Base-by-base conservation (phyloP, 2,888 invertebrate genomes). In the Pterobdella sp. region DNA sequence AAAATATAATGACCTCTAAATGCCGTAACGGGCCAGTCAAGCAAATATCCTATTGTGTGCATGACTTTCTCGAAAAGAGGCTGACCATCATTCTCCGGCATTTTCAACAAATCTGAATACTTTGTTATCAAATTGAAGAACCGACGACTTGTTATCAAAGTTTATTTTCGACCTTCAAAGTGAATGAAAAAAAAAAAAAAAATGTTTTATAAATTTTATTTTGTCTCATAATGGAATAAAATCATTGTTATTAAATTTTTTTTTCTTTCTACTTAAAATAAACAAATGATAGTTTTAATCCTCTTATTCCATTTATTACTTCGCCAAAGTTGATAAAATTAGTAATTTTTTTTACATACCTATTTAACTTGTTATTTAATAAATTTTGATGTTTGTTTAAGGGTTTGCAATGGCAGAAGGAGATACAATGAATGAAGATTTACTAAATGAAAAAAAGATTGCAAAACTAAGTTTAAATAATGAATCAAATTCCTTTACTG, bases 1-100 rank as follows among this genome's bases (percentile, higher is more conserved):
- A n/a, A n/a, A n/a, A n/a, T n/a, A 56, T 14, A 56, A 56, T 56
- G 60, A 56, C 60, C 60, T 56, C 60, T 56, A 22, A 56, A 56
- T 22, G 60, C n/a, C 3, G 60, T 56, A 4, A 56, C 60, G 18
- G 60, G 60, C 60, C 60, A 56, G 60, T 56, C 60, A 22, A 56
- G 4, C 4, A 56, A 26, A n/a, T 18, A 56, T 22, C 60, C 60
- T 26, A 56, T 22, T 14, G 60, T 56, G 4, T 4, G 18, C 60
- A 56, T 56, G 60, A 56, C 7, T 18, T 56, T 56, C 26, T 56
- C 60, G 60, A 56, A 56, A 56, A 56, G 4, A 22, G 60, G n/a
- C 60, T 56, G 14, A 4, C 60, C 60, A 26, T 56, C 60, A 56
- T 56, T 56, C 60, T n/a, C 60, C 60, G 60, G 60, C 60, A 56